Conservation (phyloP, 2,113 vertebrate genomes). For the Pomatorhinus ruficollis region DNA sequence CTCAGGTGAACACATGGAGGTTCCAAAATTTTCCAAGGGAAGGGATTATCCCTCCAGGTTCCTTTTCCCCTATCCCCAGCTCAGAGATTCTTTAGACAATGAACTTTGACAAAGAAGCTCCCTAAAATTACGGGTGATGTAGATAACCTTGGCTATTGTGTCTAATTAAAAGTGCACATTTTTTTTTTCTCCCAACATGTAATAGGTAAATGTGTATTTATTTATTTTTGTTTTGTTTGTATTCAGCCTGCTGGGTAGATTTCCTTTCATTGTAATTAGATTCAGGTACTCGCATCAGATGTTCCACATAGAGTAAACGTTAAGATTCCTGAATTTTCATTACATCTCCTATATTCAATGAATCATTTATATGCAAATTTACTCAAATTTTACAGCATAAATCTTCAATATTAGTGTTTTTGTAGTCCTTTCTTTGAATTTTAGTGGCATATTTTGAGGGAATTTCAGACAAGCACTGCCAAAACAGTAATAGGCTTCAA, state of each 20-base stretch:
- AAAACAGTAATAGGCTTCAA: conserved; percentile 29
- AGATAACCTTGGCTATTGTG: background rate
- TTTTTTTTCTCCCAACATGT: background rate
- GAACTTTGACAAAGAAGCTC: background rate
- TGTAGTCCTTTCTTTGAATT: background rate
- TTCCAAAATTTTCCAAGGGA: background rate
- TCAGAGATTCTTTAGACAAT: background rate
- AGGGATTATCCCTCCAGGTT: background rate
- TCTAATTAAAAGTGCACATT: background rate
- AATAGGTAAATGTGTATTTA: background rate
- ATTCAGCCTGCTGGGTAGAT: background rate
- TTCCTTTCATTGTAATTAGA: background rate
- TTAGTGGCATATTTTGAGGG: conserved; percentile 9
- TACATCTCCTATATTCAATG: background rate
- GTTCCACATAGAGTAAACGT: background rate
- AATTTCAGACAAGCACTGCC: conserved; percentile 25
- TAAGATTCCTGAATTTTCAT: background rate
- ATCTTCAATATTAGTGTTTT: background rate
- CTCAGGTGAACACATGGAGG: rapidly evolving
- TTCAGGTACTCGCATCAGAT: background rate
- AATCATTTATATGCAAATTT: conserved; percentile 13
- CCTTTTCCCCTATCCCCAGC: background rate
- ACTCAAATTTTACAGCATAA: background rate
- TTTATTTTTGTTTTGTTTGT: background rate
- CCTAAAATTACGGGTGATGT: background rate